Conservation (phyloP, 1,140 invertebrate species). For the Aradophagus sp. region DNA sequence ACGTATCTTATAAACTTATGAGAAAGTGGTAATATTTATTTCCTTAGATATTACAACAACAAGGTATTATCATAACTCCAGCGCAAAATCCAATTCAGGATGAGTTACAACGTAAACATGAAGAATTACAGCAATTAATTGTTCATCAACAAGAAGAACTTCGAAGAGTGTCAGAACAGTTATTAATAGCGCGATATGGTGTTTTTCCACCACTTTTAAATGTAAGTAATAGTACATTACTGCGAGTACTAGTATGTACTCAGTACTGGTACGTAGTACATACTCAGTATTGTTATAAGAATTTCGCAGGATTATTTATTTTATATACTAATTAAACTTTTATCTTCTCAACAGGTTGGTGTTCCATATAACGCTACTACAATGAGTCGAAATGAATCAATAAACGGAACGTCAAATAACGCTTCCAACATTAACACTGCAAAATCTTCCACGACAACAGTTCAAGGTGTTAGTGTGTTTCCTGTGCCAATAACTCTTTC, state of each 20-base stretch:
- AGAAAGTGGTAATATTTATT: too few relatives aligned
- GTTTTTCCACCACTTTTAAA: slow-evolving; percentile 81
- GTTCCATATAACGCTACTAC: slow-evolving; percentile 67
- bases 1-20: too few relatives aligned
- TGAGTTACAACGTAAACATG: slow-evolving; percentile 87
- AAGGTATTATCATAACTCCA: slow-evolving; percentile 76
- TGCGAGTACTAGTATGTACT: too few relatives aligned
- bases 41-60: slow-evolving; percentile 74
- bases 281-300: too few relatives aligned
- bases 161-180: slow-evolving; percentile 86
- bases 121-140: slow-evolving; percentile 88
- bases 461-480: slow-evolving; percentile 64
- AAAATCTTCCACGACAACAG: slow-evolving; percentile 53
- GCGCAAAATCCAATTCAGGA: slow-evolving; percentile 81
- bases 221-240: slow-evolving; percentile 70
- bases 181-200: slow-evolving; percentile 88
- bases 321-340: slow-evolving; percentile 2
- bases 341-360: slow-evolving; percentile 57
- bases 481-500: slow-evolving; percentile 66
- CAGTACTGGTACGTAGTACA: too few relatives aligned
- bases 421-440: slow-evolving; percentile 52
- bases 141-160: slow-evolving; percentile 90
- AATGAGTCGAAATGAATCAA: slow-evolving; percentile 60
- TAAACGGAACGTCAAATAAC: slow-evolving; percentile 63
- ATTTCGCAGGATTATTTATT: too few relatives aligned